A percentile compares a stretch with the other conserved stretches of the same genome.
phyloP scores from a whole-genome alignment of 2,113 vertebrate species.

The Ailurus styani region DNA sequence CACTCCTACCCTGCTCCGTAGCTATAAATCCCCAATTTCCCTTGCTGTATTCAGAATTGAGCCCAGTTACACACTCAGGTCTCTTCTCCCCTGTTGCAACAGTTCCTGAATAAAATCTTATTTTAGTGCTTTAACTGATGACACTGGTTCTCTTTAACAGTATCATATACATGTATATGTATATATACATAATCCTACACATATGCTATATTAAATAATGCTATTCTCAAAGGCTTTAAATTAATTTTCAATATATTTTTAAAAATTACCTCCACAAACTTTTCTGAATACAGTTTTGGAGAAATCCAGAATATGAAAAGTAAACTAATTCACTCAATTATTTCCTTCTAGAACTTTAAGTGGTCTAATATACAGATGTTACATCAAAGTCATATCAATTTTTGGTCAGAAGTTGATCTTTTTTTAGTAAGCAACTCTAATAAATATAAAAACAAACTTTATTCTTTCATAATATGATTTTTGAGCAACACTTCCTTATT shows the following conservation, averaged over 20 bases:
- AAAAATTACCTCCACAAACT: not conserved
- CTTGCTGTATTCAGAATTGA: not conserved
- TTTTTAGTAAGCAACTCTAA: not conserved
- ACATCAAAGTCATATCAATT: not conserved
- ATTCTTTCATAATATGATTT: not conserved
- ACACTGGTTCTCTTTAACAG: not conserved
- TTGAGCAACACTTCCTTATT: not conserved
- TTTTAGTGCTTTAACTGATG: not conserved
- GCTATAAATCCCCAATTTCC: not conserved
- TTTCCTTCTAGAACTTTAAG: not conserved
- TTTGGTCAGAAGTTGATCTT: not conserved
- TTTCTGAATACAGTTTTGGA: not conserved
- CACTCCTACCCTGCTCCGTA: not conserved
- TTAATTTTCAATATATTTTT: not conserved
- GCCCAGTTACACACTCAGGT: not conserved
- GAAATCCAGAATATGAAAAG: not conserved
- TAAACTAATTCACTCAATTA: not conserved
- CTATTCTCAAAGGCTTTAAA: not conserved
- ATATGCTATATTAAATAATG: not conserved
- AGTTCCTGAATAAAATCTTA: not conserved
- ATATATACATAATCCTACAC: not conserved
- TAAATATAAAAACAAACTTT: not conserved
- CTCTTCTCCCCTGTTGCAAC: not conserved
- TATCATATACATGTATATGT: not conserved
- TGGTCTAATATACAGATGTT: not conserved